These are phyloP conservation scores for Crotalus horridus DNA, from an alignment of 2,113 vertebrate genomes.

Conservation along the genomic window DNA sequence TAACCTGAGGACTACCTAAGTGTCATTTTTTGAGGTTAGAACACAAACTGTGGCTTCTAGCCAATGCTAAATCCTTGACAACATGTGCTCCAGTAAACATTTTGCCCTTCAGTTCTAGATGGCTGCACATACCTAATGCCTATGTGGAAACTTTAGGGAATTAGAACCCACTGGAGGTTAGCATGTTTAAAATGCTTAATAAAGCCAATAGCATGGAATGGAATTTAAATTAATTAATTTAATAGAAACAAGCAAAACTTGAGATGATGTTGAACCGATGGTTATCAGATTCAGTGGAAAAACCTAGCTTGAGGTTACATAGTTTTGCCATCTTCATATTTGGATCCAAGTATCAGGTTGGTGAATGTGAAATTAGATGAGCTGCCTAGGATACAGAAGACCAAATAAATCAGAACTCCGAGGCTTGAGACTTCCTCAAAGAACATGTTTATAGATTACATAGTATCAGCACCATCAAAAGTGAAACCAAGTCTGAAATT, in stretches of 20 bases:
- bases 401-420: too few species aligned
- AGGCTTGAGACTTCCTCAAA: too few species aligned
- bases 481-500: too few species aligned
- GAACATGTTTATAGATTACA: too few species aligned
- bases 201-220: background rate
- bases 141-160: background rate
- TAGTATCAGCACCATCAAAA: too few species aligned
- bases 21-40: background rate
- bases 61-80: background rate
- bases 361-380: background rate
- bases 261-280: background rate
- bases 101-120: background rate
- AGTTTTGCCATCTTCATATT: background rate
- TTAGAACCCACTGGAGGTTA: background rate
- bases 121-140: background rate
- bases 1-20: background rate
- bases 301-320: background rate
- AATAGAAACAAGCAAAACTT: background rate
- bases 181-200: background rate
- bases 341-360: background rate
- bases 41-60: background rate
- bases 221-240: background rate
- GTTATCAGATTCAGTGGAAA: background rate
- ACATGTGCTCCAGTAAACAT: background rate
- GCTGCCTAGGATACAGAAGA: too few species aligned